phyloP scores from a whole-genome alignment of 2,113 vertebrate genomes.

The Xerus inauris region DNA sequence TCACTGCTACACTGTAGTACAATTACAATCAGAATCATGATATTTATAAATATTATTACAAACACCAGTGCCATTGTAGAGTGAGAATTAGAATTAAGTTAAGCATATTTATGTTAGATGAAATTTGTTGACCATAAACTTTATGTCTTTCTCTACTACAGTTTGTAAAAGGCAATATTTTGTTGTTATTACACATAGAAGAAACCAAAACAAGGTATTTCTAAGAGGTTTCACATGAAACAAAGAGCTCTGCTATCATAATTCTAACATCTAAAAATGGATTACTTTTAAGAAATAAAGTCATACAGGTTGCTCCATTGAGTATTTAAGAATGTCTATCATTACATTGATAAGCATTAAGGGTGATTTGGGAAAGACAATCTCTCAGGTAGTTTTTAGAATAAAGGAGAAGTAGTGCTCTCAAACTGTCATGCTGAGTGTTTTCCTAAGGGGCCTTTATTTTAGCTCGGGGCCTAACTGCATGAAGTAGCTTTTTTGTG shows the following conservation, averaged over 20 bases:
- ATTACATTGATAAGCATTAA: not conserved
- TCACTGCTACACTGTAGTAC: not conserved
- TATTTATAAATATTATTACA: not conserved
- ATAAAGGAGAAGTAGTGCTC: constrained; percentile 50
- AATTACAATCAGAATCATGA: not conserved
- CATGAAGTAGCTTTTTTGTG: not conserved
- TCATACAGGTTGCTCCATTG: constrained; percentile 57
- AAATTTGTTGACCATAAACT: not conserved
- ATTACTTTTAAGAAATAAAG: constrained; percentile 73
- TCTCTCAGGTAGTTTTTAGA: constrained; percentile 46
- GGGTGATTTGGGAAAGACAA: not conserved
- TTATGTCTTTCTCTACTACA: not conserved
- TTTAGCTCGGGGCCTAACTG: constrained; percentile 1
- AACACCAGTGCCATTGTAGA: not conserved
- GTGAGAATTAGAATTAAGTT: not conserved
- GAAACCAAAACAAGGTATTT: not conserved
- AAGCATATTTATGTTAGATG: not conserved
- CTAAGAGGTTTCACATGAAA: constrained; percentile 46
- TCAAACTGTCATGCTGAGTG: not conserved
- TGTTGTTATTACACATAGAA: constrained; percentile 13
- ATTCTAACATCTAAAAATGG: constrained; percentile 61
- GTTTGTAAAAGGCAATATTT: not conserved
- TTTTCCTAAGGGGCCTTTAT: constrained; percentile 51
- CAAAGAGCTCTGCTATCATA: not conserved
- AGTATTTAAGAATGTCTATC: constrained; percentile 67